These are phyloP conservation scores for Brotula barbata DNA, from an alignment of 2,797 vertebrate genomes.

Conservation along the genomic window DNA sequence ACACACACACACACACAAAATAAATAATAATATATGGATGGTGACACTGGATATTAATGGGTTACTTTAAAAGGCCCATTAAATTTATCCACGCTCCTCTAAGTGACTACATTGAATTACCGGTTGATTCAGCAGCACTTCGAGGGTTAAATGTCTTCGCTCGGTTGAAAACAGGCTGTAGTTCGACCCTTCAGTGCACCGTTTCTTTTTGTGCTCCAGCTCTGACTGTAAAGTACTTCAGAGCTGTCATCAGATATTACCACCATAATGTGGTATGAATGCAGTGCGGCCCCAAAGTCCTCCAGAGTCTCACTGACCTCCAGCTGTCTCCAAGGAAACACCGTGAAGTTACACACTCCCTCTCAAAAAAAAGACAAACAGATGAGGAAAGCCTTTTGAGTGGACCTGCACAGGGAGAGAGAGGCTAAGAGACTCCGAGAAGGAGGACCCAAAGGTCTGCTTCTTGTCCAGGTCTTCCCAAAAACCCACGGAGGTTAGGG, in stretches of 20 bases:
- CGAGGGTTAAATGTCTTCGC: background rate
- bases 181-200: background rate
- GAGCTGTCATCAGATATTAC: background rate
- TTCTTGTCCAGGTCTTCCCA: conserved; percentile 9
- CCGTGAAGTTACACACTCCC: conserved; percentile 2
- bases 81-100: too few relatives aligned
- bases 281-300: background rate
- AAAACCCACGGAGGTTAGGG: conserved; percentile 1
- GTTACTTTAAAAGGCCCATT: too few relatives aligned
- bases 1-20: too few relatives aligned
- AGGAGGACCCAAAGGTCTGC: conserved; percentile 22
- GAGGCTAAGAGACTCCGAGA: conserved; percentile 13
- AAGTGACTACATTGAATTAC: too few relatives aligned
- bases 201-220: background rate
- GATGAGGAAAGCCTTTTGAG: conserved; percentile 24
- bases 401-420: conserved; percentile 12
- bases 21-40: too few relatives aligned
- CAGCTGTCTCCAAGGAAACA: conserved; percentile 21
- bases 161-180: background rate
- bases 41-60: too few relatives aligned
- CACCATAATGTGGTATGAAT: background rate
- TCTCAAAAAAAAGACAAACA: conserved; percentile 19
- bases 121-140: too few relatives aligned
- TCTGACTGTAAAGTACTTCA: too few relatives aligned
- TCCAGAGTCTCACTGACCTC: background rate